Evolutionary conservation across 1,140 invertebrate species (phyloP), one percentile per base, ranked within the genome.

Genomic region (Gerris buenoi): DNA sequence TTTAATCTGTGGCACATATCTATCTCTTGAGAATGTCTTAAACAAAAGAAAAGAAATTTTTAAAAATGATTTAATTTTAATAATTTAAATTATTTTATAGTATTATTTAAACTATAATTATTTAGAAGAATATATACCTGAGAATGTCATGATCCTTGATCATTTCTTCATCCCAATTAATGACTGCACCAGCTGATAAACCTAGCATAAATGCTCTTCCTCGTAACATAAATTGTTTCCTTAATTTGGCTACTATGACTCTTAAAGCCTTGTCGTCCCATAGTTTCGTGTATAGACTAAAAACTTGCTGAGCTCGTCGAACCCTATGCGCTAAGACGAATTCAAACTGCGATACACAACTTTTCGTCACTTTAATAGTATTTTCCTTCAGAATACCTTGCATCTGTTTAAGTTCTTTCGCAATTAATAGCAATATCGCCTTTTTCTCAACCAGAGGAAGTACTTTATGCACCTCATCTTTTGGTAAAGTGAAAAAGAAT

Each of bases 301-400:
- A 79, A 71, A 86, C 78, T 70, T 86, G 84, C 69, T 85, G 79
- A 22, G 81, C 79, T 46, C 84, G 78, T 58, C 83, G 75, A 0
- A 86, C 73, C 18, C 82, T 77, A 71, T 86, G 83, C 2, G 84
- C 84, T 25, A 84, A 69, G 2, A 86, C 81, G 68, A 81, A 86
- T 75, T 86, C 84, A 70, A 82, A 85, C 70, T 86, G 85, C 70
- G 76, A 78, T 3, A 77, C 76, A 78, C 84, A 86, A 59, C 78
- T 73, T 69, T 77, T 77, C 15, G 82, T 70, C 14, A 81, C 75
- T 29, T 75, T 77, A 22, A 74, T 71, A 13, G 80, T 80, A 67
- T 79, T 77, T 66, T 77, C 74, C 72, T 80, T 74, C 29, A 75
- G 59, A 66, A 63, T 18, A n/a, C 15, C 10, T 14, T 63, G 10